These are phyloP conservation scores for Drosophila yakuba DNA, from an alignment of 1,140 invertebrate species.

Conservation along the genomic window DNA sequence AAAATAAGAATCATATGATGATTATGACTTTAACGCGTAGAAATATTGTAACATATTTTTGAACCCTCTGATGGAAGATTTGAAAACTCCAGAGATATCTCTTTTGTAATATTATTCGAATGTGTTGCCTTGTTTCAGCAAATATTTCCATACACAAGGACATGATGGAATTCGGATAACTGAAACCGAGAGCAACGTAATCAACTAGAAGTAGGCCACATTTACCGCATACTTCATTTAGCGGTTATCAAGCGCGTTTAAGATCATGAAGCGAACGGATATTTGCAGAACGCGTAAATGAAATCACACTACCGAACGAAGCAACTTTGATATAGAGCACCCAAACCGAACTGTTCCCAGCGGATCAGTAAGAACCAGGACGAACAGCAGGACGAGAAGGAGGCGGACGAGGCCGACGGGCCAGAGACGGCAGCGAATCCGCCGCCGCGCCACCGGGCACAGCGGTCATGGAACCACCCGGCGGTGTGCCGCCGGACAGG, in stretches of 20 bases:
- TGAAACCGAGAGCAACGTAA: slow-evolving; percentile 7
- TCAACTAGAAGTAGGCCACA: slow-evolving; percentile 6
- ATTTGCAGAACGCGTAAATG: slow-evolving; percentile 18
- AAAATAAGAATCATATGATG: too few species aligned
- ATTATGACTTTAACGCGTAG: not conserved
- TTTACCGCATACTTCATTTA: slow-evolving; percentile 1
- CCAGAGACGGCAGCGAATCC: slow-evolving; percentile 20
- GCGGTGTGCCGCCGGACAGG: slow-evolving; percentile 65
- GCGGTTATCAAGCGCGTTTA: not conserved
- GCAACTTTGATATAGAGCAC: slow-evolving; percentile 8
- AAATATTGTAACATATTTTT: too few species aligned
- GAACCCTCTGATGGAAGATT: too few species aligned
- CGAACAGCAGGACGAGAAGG: slow-evolving; percentile 1
- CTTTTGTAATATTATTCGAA: not conserved
- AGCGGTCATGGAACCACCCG: slow-evolving; percentile 77
- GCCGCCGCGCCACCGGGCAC: not conserved
- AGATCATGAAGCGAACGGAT: slow-evolving; percentile 12
- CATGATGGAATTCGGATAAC: slow-evolving; percentile 81
- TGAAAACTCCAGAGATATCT: too few species aligned
- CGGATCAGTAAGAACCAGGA: slow-evolving; percentile 7
- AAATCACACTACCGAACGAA: slow-evolving; percentile 3
- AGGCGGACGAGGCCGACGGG: slow-evolving; percentile 6
- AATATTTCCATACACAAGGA: slow-evolving; percentile 79
- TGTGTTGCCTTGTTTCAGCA: slow-evolving; percentile 26
- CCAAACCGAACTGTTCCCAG: not conserved